Evolutionary conservation across 2,113 vertebrate species (phyloP).

Genomic region (Saimiri boliviensis): DNA sequence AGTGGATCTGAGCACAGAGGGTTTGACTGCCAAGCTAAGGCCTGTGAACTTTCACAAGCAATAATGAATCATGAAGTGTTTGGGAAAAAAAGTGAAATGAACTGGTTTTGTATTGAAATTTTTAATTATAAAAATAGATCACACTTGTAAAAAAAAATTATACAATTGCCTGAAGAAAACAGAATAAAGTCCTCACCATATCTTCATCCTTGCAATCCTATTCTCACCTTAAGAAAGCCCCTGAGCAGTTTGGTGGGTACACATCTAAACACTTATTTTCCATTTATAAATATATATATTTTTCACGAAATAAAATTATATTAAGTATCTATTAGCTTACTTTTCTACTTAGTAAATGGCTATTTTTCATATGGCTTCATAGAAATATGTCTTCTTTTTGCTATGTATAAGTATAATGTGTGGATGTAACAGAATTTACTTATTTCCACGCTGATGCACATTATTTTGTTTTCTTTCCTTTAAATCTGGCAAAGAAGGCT

Average conservation of each 20-base stretch:
- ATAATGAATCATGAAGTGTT: background rate
- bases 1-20: accelerated
- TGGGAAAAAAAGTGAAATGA: background rate
- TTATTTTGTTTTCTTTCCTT: background rate
- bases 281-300: background rate
- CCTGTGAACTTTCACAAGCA: background rate
- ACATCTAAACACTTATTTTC: background rate
- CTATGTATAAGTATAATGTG: background rate
- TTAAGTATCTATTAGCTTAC: background rate
- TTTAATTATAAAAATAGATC: slow-evolving; percentile 34
- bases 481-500: background rate
- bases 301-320: background rate
- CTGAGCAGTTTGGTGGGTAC: background rate
- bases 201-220: too few relatives aligned
- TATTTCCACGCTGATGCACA: background rate
- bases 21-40: background rate
- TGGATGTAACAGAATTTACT: background rate
- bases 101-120: slow-evolving; percentile 14
- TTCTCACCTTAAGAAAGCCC: background rate
- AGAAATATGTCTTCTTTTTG: background rate
- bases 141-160: background rate
- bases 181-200: background rate
- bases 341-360: background rate
- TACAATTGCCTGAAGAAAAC: background rate
- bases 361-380: background rate